Evolutionary conservation across 1,140 invertebrate species (phyloP).

Genomic region (Thereuonema tuberculata): DNA sequence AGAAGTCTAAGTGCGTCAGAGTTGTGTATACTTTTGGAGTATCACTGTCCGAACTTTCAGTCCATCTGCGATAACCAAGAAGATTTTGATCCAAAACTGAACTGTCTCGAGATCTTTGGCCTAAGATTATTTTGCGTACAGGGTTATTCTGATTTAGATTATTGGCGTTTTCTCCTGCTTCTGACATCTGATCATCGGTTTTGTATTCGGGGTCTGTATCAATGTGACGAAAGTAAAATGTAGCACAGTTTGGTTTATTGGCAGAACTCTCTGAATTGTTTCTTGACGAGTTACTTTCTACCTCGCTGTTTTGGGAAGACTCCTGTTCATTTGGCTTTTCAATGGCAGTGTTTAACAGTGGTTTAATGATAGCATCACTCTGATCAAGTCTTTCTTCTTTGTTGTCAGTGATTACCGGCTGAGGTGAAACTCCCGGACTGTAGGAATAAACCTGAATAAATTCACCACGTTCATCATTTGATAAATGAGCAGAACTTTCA

Average conservation of each 20-base stretch:
- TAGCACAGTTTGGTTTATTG: conserved; percentile 61
- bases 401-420: not conserved
- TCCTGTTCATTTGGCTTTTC: not conserved
- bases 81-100: too few species aligned
- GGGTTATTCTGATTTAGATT: too few species aligned
- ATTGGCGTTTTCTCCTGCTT: too few species aligned
- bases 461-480: conserved; percentile 25
- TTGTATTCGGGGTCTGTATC: conserved; percentile 61
- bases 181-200: conserved; percentile 6
- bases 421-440: not conserved
- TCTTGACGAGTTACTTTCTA: not conserved
- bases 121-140: too few species aligned
- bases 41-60: too few species aligned
- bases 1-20: too few species aligned
- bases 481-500: conserved; percentile 27
- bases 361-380: not conserved
- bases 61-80: too few species aligned
- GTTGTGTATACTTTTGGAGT: too few species aligned
- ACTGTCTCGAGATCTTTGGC: too few species aligned
- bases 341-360: not conserved
- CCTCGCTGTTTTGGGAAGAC: not conserved
- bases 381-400: not conserved
- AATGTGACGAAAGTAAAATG: conserved; percentile 66
- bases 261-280: conserved; percentile 26
- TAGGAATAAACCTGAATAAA: conserved; percentile 5